Evolutionary conservation across 2,797 vertebrate genomes (phyloP), one percentile per base, ranked within the genome.

Genomic region (Phalanger gymnotis): DNA sequence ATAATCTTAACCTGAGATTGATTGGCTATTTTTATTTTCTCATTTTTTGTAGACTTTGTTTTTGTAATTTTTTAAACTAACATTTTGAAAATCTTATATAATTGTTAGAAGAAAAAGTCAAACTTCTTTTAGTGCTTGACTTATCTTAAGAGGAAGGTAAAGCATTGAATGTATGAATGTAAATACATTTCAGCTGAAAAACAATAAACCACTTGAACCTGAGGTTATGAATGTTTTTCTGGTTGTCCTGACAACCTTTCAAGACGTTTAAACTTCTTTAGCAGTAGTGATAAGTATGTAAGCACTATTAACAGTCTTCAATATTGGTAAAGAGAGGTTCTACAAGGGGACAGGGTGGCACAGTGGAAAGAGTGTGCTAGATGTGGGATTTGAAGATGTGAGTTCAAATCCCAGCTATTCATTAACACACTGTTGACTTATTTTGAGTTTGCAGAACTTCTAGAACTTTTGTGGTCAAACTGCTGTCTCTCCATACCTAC

Each of bases 191-290:
- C 94, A 97, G 25, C 95, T 96, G 95, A 97, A 97, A 97, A 97
- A 97, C 96, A 96, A 95, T 96, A 95, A 73, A 94, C 97, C 95
- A 96, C 81, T 97, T 97, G 95, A 96, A 97, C 96, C 97, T 96
- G 90, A 97, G 94, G 93, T 97, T 94, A 94, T 98, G 98, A 97
- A 97, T 95, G 0, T 97, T 97, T 98, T 96, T 98, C 66, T 95
- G 96, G 96, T 96, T 97, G 96, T 97, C 97, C 97, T 98, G 94
- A 98, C 97, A 97, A 93, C 97, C 96, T 98, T 97, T 98, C 96
- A 97, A 97, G 97, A 97, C 97, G 98, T 98, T 97, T 98, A 94
- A 98, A 98, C 96, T 97, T 0, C 34, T 96, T 73, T 94, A 93
- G 98, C 97, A 97, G 94, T 93, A 94, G 95, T 95, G 92, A 92